Percentiles rank a stretch among this genome's conserved stretches.
These are phyloP conservation scores for Lutraria lutraria DNA, from an alignment of 2,888 invertebrate genomes.

Conservation along the genomic window DNA sequence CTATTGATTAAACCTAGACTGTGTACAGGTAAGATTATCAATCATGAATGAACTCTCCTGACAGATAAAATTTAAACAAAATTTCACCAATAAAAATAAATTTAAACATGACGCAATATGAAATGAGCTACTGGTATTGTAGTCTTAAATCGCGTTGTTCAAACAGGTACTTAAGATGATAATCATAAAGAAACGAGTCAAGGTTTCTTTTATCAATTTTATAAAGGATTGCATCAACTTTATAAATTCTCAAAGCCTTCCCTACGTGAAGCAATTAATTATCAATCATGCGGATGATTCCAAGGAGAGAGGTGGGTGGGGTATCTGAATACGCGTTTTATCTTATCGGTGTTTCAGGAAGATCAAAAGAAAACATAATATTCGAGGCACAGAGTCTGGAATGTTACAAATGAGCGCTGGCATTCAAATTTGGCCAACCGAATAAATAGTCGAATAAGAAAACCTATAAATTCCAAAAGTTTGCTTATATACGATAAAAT, in stretches of 20 bases:
- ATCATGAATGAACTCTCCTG: not conserved
- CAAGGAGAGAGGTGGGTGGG: no score
- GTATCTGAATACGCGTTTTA: no score
- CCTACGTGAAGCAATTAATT: no score
- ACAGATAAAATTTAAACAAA: conserved; percentile 5
- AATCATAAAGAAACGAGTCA: not conserved
- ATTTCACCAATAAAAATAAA: not conserved
- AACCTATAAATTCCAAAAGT: no score
- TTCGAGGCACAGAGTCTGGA: no score
- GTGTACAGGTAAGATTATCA: not conserved
- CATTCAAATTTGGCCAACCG: no score
- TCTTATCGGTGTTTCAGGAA: no score
- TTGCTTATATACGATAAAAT: no score
- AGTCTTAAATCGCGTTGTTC: not conserved
- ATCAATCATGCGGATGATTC: no score
- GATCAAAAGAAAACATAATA: no score
- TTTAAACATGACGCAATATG: conserved; percentile 21
- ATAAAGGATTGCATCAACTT: not conserved
- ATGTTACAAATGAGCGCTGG: no score
- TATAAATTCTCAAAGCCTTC: not conserved
- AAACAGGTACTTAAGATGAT: conserved; percentile 11
- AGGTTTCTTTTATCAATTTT: not conserved
- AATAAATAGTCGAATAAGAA: no score
- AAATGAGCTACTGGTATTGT: not conserved
- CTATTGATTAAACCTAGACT: not conserved